These are phyloP conservation scores for Baccha elongata DNA, from an alignment of 2,888 invertebrate species.

Conservation along the genomic window DNA sequence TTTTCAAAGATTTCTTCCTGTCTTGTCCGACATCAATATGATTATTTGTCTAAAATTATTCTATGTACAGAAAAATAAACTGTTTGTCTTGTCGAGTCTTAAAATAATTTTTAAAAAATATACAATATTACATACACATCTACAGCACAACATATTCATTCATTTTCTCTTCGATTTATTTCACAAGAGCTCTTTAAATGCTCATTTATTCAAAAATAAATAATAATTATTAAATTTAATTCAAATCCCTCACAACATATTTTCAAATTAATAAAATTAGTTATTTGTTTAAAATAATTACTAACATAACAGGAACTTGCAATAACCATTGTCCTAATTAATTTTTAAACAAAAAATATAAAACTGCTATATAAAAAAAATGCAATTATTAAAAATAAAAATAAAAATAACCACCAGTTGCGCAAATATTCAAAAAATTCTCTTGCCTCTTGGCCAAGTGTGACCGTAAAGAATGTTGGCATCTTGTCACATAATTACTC, in stretches of 20 bases:
- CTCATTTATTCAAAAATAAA: constrained; percentile 52
- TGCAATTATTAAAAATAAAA: constrained; percentile 1
- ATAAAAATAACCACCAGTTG: constrained; percentile 49
- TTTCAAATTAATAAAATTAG: constrained; percentile 56
- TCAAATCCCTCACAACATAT: constrained; percentile 13
- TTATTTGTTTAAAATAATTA: constrained; percentile 61
- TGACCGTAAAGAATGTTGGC: constrained; percentile 47
- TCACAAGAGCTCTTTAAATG: constrained; percentile 54
- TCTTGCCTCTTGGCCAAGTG: constrained; percentile 24
- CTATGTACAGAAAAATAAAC: background rate
- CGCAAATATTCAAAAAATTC: constrained; percentile 47
- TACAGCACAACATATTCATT: too few species aligned
- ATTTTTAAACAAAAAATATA: constrained; percentile 34
- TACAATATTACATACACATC: too few species aligned
- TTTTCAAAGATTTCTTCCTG: background rate
- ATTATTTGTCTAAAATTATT: constrained; percentile 16
- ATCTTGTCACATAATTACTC: constrained; percentile 59
- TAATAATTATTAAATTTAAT: background rate
- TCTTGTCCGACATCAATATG: constrained; percentile 26
- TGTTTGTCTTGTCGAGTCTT: constrained; percentile 17
- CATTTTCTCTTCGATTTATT: constrained; percentile 15
- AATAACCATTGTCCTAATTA: constrained; percentile 70
- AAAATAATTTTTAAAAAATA: background rate
- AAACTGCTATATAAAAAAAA: background rate
- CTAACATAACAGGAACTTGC: constrained; percentile 61